These are phyloP conservation scores for Oreochromis niloticus DNA, from an alignment of 2,113 vertebrate species.

Conservation along the genomic window DNA sequence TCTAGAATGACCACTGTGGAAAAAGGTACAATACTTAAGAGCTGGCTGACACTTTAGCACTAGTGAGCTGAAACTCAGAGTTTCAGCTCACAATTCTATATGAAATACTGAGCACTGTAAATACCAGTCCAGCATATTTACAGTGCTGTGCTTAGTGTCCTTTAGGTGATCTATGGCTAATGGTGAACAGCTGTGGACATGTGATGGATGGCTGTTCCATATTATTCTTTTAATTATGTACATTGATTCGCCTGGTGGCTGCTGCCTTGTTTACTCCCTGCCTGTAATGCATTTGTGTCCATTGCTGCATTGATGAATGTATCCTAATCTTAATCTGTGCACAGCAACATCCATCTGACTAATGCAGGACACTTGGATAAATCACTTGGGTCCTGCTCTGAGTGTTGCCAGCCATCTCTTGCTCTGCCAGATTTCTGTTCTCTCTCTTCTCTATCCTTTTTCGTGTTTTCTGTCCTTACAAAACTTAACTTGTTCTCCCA, in stretches of 20 bases:
- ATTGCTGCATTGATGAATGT: conserved; percentile 77
- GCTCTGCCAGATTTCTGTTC: conserved; percentile 9
- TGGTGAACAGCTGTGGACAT: conserved; percentile 26
- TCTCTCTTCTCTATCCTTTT: neutral
- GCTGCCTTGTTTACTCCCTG: conserved; percentile 72
- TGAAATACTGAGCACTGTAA: neutral
- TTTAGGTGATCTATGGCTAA: neutral
- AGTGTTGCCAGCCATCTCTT: conserved; percentile 18
- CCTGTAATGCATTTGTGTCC: conserved; percentile 76
- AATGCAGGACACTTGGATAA: conserved; percentile 65
- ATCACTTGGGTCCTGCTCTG: conserved; percentile 53
- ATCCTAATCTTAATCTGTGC: conserved; percentile 71
- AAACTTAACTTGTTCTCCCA: neutral
- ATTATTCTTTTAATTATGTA: conserved; percentile 72
- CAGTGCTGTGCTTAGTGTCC: neutral
- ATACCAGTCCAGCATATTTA: neutral
- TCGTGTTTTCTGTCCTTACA: neutral
- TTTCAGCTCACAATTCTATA: neutral
- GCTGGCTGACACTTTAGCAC: neutral
- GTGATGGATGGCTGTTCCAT: conserved; percentile 63
- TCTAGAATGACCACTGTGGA: neutral
- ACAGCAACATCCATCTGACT: conserved; percentile 66
- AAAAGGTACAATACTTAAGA: neutral
- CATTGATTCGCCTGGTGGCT: conserved; percentile 64
- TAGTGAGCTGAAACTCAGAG: neutral